phyloP scores from a whole-genome alignment of 2,113 vertebrate genomes.

The Euleptes europaea region DNA sequence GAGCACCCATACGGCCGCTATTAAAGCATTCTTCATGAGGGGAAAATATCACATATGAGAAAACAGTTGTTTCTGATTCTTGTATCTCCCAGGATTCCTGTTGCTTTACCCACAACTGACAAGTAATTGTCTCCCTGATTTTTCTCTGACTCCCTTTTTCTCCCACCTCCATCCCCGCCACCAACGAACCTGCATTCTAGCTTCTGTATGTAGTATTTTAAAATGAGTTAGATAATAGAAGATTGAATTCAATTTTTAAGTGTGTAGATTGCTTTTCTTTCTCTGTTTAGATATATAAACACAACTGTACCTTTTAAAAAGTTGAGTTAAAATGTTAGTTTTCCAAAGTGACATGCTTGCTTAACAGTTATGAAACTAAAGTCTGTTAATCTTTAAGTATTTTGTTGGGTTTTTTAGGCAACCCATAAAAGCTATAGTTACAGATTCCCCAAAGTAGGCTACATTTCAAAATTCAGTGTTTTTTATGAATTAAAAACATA shows the following conservation, averaged over 20 bases:
- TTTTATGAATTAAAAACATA: slow-evolving; percentile 75
- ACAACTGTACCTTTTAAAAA: slow-evolving; percentile 79
- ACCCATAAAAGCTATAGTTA: slow-evolving; percentile 90
- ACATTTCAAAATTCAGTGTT: slow-evolving; percentile 99
- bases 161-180: slow-evolving; percentile 73
- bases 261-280: slow-evolving; percentile 79
- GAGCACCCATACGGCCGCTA: slow-evolving; percentile 95
- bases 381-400: slow-evolving; percentile 75
- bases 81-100: slow-evolving; percentile 89
- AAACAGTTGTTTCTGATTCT: slow-evolving; percentile 87
- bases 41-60: slow-evolving; percentile 76
- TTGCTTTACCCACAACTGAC: slow-evolving; percentile 89
- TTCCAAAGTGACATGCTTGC: slow-evolving; percentile 79
- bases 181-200: slow-evolving; percentile 75
- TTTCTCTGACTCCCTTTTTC: slow-evolving; percentile 82
- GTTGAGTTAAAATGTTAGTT: slow-evolving; percentile 80
- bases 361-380: slow-evolving; percentile 83
- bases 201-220: slow-evolving; percentile 81
- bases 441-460: slow-evolving; percentile 98
- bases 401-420: slow-evolving; percentile 70
- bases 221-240: slow-evolving; percentile 77
- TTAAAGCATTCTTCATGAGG: slow-evolving; percentile 78
- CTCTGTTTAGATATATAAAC: slow-evolving; percentile 80
- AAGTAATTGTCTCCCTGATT: slow-evolving; percentile 94
- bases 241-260: slow-evolving; percentile 69